Percentiles rank a stretch among this genome's conserved stretches.
Evolutionary conservation across 2,797 vertebrate species (phyloP).

Genomic region (Phataginus tetradactyla): DNA sequence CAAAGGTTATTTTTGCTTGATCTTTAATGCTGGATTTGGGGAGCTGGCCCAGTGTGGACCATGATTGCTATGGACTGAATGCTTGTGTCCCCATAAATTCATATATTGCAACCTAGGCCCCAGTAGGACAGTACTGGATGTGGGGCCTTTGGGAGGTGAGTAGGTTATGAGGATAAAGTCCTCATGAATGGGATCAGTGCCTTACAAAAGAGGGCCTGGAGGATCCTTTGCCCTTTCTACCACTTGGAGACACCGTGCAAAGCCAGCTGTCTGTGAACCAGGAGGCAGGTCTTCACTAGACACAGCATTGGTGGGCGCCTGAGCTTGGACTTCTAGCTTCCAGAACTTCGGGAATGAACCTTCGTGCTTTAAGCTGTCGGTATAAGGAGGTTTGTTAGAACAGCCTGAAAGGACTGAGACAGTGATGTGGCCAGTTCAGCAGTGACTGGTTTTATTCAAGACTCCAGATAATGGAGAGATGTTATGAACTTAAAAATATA

Average conservation of each 20-base stretch:
- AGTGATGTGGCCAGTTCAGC: neutral
- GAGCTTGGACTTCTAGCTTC: neutral
- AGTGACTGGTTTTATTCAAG: neutral
- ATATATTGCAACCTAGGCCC: neutral
- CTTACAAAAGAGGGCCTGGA: neutral
- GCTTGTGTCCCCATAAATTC: neutral
- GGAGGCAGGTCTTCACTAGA: neutral
- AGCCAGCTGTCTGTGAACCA: neutral
- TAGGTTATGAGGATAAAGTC: neutral
- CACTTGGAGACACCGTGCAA: too few relatives aligned
- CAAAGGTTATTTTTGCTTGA: neutral
- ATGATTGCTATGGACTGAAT: neutral
- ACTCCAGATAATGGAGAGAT: neutral
- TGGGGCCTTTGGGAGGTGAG: neutral
- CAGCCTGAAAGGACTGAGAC: neutral
- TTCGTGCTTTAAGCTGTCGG: neutral
- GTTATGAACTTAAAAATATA: neutral
- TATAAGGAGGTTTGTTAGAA: neutral
- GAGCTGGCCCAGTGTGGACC: neutral
- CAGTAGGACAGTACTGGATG: neutral
- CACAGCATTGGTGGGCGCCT: neutral
- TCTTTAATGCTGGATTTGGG: neutral
- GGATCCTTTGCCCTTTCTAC: neutral
- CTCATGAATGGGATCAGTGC: neutral
- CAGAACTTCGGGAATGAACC: neutral